These are phyloP conservation scores for Smutsia temminckii DNA, from an alignment of 2,797 vertebrate species.

Conservation along the genomic window DNA sequence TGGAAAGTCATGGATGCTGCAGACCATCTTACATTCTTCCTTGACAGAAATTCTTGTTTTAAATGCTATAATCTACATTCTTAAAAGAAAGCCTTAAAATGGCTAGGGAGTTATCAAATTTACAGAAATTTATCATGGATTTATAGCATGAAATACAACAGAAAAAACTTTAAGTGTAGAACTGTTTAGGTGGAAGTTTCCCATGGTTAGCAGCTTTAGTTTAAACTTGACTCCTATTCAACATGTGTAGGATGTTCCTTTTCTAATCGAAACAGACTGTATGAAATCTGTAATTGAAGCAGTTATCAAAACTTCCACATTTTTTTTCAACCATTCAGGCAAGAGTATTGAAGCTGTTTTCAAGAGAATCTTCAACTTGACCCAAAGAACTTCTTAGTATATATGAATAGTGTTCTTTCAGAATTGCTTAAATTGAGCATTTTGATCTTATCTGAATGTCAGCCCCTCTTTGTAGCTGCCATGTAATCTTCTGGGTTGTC, in stretches of 20 bases:
- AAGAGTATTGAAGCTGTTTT: slow-evolving; percentile 38
- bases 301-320: slow-evolving; percentile 42
- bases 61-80: slow-evolving; percentile 15
- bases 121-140: background rate
- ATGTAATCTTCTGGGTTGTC: slow-evolving; percentile 4
- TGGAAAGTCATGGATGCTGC: background rate
- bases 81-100: background rate
- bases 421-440: slow-evolving; percentile 52
- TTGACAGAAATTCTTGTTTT: slow-evolving; percentile 19
- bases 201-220: background rate
- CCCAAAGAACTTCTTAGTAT: slow-evolving; percentile 31
- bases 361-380: slow-evolving; percentile 52
- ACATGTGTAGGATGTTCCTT: background rate
- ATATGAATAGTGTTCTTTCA: slow-evolving; percentile 40
- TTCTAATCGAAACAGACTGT: slow-evolving; percentile 26
- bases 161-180: background rate
- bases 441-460: slow-evolving; percentile 59
- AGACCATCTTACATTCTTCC: background rate
- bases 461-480: slow-evolving; percentile 47
- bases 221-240: background rate
- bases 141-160: background rate
- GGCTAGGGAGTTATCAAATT: background rate
- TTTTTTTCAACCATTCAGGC: slow-evolving; percentile 13
- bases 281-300: slow-evolving; percentile 2
- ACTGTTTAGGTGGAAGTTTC: background rate